Conservation (phyloP, 2,888 invertebrate species). For the Lamproptera curius region DNA sequence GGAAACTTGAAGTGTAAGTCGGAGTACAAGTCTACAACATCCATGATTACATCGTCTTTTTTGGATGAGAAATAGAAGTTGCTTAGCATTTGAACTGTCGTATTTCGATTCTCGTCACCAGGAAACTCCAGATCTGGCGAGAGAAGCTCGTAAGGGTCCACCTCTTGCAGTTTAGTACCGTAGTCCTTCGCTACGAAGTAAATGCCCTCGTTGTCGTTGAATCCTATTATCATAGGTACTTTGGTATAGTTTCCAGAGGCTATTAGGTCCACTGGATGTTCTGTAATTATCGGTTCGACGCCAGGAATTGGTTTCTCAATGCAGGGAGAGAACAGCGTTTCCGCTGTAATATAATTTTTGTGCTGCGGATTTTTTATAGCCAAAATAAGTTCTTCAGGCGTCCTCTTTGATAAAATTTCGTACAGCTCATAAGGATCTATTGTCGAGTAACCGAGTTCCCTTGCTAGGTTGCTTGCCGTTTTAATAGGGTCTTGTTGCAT, state of each 20-base stretch:
- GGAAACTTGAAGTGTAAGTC: conserved; percentile 66
- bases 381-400: conserved; percentile 48
- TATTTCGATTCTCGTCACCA: conserved; percentile 44
- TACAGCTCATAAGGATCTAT: conserved; percentile 56
- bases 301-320: conserved; percentile 57
- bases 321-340: conserved; percentile 59
- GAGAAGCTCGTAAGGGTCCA: conserved; percentile 42
- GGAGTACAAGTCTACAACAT: conserved; percentile 63
- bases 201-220: conserved; percentile 63
- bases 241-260: conserved; percentile 58
- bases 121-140: conserved; percentile 56
- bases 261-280: conserved; percentile 53
- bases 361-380: conserved; percentile 51
- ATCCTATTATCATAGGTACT: conserved; percentile 67
- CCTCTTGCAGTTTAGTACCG: conserved; percentile 45
- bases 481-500: conserved; percentile 57
- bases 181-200: conserved; percentile 59
- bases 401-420: conserved; percentile 48
- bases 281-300: conserved; percentile 50
- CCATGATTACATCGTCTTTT: conserved; percentile 57
- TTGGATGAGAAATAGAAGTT: conserved; percentile 51
- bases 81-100: conserved; percentile 43
- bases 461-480: conserved; percentile 50
- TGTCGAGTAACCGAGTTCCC: conserved; percentile 56
- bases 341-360: conserved; percentile 51